Evolutionary conservation across 1,140 invertebrate species (phyloP).

Genomic region (Camponotus floridanus): DNA sequence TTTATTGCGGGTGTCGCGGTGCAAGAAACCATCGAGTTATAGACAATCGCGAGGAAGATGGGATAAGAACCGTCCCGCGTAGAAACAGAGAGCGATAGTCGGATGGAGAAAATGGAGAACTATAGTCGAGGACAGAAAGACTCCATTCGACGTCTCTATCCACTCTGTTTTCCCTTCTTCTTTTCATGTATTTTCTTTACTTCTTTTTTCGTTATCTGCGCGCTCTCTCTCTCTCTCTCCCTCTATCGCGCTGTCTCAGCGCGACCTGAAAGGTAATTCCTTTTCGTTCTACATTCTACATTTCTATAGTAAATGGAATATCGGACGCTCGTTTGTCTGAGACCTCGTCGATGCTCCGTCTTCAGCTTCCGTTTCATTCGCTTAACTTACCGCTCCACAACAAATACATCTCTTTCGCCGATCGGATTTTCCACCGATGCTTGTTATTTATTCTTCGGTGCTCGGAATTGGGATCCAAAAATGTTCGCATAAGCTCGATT

Average conservation of each 20-base stretch:
- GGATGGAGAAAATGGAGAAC: conserved; percentile 40
- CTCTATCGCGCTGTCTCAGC: conserved; percentile 19
- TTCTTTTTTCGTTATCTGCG: conserved; percentile 48
- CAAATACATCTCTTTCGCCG: neutral
- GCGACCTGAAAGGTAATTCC: conserved; percentile 35
- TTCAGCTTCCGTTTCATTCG: conserved; percentile 19
- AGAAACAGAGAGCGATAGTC: conserved; percentile 38
- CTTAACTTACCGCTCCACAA: neutral
- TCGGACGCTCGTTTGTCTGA: conserved; percentile 21
- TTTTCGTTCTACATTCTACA: conserved; percentile 35
- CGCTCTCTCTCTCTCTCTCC: neutral
- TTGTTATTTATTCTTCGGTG: neutral
- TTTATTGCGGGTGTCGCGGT: conserved; percentile 66
- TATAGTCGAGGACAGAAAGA: conserved; percentile 12
- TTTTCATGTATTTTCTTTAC: conserved; percentile 33
- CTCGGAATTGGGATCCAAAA: neutral
- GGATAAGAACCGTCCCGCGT: conserved; percentile 52
- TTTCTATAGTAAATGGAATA: conserved; percentile 47
- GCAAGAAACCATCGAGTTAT: conserved; percentile 69
- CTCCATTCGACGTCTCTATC: conserved; percentile 18
- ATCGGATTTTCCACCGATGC: neutral
- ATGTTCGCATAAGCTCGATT: neutral
- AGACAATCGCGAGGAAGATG: conserved; percentile 51
- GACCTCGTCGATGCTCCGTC: neutral
- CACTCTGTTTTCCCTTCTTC: conserved; percentile 38